Evolutionary conservation across 2,888 invertebrate species (phyloP), one percentile per base, ranked within the genome.

Genomic region (Cremastobaeus sp.): DNA sequence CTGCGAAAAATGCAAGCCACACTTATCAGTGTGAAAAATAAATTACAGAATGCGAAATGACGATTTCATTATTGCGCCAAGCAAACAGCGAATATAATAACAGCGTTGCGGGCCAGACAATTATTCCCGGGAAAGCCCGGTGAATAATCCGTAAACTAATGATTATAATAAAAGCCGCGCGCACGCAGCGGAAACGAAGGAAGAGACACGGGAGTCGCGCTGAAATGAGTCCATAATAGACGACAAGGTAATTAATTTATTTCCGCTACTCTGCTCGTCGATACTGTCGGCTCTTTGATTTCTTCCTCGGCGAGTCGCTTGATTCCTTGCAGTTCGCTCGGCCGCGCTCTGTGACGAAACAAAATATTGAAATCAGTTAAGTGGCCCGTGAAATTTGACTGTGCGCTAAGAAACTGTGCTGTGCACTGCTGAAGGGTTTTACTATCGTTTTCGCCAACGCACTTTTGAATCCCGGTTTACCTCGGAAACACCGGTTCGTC

Each of bases 291-390:
- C 30, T 82, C 81, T 50, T 81, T 83, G 12, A 84, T 84, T 2
- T 85, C 84, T 11, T 87, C 85, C 35, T 83, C 83, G 5, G 86
- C 82, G 32, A 80, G 77, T 57, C 79, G 82, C 64, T 80, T 65
- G 64, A 84, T 84, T 64, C 79, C 81, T 68, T 81, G 81, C 45
- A 85, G 79, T 57, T 86, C 85, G 11, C 78, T 54, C 8, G 45
- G 74, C 37, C 80, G 80, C 17, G 78, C 68, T 72, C 86, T 86
- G 57, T 34, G n/a, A 32, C 11, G n/a, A n/a, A 32, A 3, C n/a
- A 32, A 32, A 32, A 25, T 5, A 8, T 25, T 25, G 25, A 4
- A 25, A 5, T 25, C 8, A n/a, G n/a, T n/a, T n/a, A n/a, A n/a
- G n/a, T n/a, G n/a, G n/a, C n/a, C n/a, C n/a, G n/a, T n/a, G n/a